Evolutionary conservation across 2,888 invertebrate species (phyloP).

Genomic region (Perithous albicinctus): DNA sequence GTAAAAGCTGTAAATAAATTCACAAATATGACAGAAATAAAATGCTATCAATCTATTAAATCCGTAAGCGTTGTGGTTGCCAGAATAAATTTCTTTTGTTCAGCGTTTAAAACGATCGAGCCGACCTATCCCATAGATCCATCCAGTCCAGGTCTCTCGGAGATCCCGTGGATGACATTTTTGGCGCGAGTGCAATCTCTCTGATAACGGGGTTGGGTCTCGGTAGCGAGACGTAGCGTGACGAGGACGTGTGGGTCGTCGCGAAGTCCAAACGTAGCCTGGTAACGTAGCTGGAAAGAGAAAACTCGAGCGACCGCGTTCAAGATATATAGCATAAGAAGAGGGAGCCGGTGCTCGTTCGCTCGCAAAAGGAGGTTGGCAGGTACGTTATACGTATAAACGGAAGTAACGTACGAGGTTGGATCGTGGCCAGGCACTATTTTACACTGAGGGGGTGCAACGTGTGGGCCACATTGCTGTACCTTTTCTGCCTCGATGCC

Average conservation of each 20-base stretch:
- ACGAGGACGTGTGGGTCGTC: constrained; percentile 42
- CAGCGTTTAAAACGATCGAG: constrained; percentile 33
- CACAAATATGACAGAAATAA: background rate
- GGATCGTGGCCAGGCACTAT: constrained; percentile 83
- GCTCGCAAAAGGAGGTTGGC: constrained; percentile 73
- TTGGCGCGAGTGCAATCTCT: constrained; percentile 62
- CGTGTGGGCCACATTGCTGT: constrained; percentile 70
- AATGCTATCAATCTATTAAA: constrained; percentile 1
- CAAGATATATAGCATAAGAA: constrained; percentile 62
- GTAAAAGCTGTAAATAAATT: background rate
- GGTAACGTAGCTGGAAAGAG: constrained; percentile 50
- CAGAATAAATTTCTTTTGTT: constrained; percentile 14
- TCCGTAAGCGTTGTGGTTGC: background rate
- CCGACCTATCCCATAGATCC: constrained; percentile 40
- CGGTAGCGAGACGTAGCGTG: constrained; percentile 3
- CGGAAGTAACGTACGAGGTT: constrained; percentile 82
- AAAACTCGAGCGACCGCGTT: constrained; percentile 56
- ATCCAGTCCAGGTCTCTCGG: constrained; percentile 42
- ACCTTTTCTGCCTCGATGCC: constrained; percentile 33
- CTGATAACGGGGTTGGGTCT: constrained; percentile 47
- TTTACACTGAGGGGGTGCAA: constrained; percentile 77
- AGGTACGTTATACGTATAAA: constrained; percentile 81
- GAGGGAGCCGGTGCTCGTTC: constrained; percentile 49
- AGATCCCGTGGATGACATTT: constrained; percentile 60
- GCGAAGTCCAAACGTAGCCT: constrained; percentile 35